Conservation (phyloP, 1,140 invertebrate genomes). For the Papilio polyxenes region DNA sequence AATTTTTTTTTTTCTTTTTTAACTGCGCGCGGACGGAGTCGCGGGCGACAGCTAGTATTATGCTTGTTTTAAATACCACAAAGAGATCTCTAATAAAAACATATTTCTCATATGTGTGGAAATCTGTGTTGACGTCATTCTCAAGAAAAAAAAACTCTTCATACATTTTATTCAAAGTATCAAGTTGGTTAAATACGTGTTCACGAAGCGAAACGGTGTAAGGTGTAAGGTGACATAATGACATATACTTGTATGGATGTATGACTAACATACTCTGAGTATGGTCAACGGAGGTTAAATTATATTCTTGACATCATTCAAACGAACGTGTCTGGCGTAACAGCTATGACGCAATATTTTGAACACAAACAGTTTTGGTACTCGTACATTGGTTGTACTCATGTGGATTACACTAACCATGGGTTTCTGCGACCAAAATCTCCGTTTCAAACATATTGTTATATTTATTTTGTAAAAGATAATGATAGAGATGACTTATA, state of each 20-base stretch:
- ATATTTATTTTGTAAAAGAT: too few species aligned
- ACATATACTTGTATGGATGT: too few species aligned
- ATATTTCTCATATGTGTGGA: neutral
- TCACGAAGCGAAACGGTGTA: slow-evolving; percentile 12
- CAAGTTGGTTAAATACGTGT: slow-evolving; percentile 4
- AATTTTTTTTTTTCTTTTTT: too few species aligned
- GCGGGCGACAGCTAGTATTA: too few species aligned
- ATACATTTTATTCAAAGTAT: slow-evolving; percentile 5
- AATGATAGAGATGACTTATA: too few species aligned
- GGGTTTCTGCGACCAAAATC: too few species aligned
- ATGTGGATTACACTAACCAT: too few species aligned
- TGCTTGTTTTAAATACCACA: too few species aligned
- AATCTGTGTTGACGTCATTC: neutral
- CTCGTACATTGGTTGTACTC: neutral
- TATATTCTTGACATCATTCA: slow-evolving; percentile 42
- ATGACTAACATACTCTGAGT: slow-evolving; percentile 20
- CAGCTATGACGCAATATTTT: slow-evolving; percentile 32
- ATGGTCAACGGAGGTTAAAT: slow-evolving; percentile 37
- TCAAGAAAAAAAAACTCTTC: neutral
- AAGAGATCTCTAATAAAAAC: neutral
- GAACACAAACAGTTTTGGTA: slow-evolving; percentile 16
- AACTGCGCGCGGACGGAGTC: too few species aligned
- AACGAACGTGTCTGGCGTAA: slow-evolving; percentile 32
- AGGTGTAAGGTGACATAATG: slow-evolving; percentile 19
- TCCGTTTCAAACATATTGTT: too few species aligned